These are phyloP conservation scores for Vimba vimba DNA, from an alignment of 2,113 vertebrate species.

Conservation along the genomic window DNA sequence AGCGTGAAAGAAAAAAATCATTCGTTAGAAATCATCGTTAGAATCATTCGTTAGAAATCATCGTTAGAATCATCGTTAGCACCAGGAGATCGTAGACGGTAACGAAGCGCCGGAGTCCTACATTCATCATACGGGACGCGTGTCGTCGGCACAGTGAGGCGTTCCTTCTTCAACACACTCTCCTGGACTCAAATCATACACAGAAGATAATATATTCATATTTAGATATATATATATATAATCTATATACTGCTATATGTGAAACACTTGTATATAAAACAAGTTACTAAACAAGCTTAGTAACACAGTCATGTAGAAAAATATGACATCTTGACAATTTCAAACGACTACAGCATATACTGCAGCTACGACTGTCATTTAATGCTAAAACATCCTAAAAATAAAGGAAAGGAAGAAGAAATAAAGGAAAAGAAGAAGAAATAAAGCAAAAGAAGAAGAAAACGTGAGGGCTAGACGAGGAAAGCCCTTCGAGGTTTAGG, in stretches of 20 bases:
- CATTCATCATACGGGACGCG: constrained; percentile 49
- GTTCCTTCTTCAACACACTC: constrained; percentile 48
- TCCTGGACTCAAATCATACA: constrained; percentile 59
- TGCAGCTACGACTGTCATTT: constrained; percentile 45
- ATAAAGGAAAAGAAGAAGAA: not conserved
- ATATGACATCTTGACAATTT: constrained; percentile 59
- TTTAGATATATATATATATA: constrained; percentile 26
- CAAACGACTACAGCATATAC: constrained; percentile 52
- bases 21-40: constrained; percentile 37
- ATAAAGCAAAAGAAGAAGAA: not conserved
- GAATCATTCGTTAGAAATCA: constrained; percentile 27
- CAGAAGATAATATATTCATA: constrained; percentile 57
- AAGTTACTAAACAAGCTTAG: constrained; percentile 51
- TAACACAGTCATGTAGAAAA: constrained; percentile 60
- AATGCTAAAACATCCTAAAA: constrained; percentile 53
- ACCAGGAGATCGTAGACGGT: constrained; percentile 50
- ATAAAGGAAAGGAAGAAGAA: not conserved
- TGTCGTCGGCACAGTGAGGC: constrained; percentile 49
- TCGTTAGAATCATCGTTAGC: constrained; percentile 56
- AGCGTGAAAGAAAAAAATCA: not conserved
- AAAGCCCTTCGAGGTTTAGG: not conserved
- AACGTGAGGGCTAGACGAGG: too few relatives aligned
- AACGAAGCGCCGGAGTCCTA: constrained; percentile 40
- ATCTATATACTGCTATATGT: constrained; percentile 56
- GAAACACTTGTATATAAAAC: constrained; percentile 61